Base-by-base conservation (phyloP, 2,888 invertebrate genomes). In the Macrosoma leucophasiata region DNA sequence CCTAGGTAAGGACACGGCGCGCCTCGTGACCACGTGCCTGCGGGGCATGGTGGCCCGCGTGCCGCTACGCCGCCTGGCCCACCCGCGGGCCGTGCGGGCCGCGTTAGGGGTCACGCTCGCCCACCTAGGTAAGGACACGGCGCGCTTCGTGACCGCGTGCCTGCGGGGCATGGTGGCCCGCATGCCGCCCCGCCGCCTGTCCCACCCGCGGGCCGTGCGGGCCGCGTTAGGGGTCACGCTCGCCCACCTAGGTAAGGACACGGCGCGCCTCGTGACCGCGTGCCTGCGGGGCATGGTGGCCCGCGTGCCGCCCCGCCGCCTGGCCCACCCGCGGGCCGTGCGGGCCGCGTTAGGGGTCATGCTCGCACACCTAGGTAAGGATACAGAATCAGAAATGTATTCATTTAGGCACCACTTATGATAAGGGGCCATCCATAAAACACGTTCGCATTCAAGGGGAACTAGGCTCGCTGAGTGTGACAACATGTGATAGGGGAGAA, bases 301-400 rank as follows among this genome's bases (percentile, higher is more conserved):
- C 59, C 89, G 91, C 55, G 87, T 94, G 30, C 88, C 90, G 36
- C 94, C 95, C 0, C 76, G 85, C 0, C 88, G 88, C 23, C 87
- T 94, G 11, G 90, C 89, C 9, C 88, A 91, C 15, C 84, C 89
- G 1, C 82, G 86, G 29, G 89, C 90, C 4, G 64, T 94, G 13
- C 79, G 93, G 19, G 86, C 86, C 47, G 93, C 93, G n/a, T 90
- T 94, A 90, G 93, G 93, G 21, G 88, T 92, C 61, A 89, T 87
- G 21, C 78, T 85, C 26, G 86, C 62, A 31, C 82, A 81, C 60
- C 51, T 87, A 47, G 55, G 77, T 87, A 10, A 63, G 66, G n/a
- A n/a, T n/a, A n/a, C n/a, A n/a, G n/a, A n/a, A n/a, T n/a, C n/a
- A n/a, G n/a, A n/a, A n/a, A n/a, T n/a, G n/a, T n/a, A n/a, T n/a